A percentile compares a stretch with the other conserved stretches of the same genome.
These are phyloP conservation scores for Lagocephalus sceleratus DNA, from an alignment of 2,797 vertebrate species.

Conservation along the genomic window DNA sequence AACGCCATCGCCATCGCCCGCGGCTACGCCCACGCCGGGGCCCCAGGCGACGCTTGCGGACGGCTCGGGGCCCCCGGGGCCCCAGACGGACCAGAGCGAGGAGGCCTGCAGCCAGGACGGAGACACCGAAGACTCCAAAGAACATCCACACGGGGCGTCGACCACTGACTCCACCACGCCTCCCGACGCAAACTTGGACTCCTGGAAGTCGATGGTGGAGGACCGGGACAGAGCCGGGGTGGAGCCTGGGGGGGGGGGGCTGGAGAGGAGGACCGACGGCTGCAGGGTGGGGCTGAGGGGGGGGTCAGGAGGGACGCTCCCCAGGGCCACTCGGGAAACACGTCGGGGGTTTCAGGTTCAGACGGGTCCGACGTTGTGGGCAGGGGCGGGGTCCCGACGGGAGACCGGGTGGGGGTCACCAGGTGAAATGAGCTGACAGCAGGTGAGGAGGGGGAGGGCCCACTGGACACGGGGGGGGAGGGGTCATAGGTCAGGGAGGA, in stretches of 20 bases:
- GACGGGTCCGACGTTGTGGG: constrained; percentile 67
- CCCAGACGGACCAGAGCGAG: constrained; percentile 51
- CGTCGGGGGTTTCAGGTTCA: constrained; percentile 42
- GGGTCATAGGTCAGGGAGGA: constrained; percentile 71
- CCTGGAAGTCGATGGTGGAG: constrained; percentile 66
- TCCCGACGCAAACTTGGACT: constrained; percentile 48
- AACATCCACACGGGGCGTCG: constrained; percentile 57
- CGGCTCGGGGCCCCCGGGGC: constrained; percentile 34
- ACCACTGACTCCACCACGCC: constrained; percentile 53
- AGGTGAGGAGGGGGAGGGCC: constrained; percentile 70
- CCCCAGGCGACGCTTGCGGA: constrained; percentile 38
- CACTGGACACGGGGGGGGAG: constrained; percentile 72
- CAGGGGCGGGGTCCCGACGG: constrained; percentile 77
- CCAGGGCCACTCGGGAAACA: constrained; percentile 61
- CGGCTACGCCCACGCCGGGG: constrained; percentile 49
- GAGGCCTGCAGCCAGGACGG: constrained; percentile 63
- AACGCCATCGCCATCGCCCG: too few relatives aligned
- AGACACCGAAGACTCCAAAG: constrained; percentile 45
- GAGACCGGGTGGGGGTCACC: too few relatives aligned
- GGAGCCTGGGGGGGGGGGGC: constrained; percentile 68
- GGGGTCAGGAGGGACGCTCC: constrained; percentile 65
- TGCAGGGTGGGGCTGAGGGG: constrained; percentile 73
- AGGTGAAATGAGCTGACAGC: constrained; percentile 55
- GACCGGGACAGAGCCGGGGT: constrained; percentile 69
- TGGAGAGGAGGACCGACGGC: constrained; percentile 76